Evolutionary conservation across 2,888 invertebrate species (phyloP).

Genomic region (Pasiphila rectangulata): DNA sequence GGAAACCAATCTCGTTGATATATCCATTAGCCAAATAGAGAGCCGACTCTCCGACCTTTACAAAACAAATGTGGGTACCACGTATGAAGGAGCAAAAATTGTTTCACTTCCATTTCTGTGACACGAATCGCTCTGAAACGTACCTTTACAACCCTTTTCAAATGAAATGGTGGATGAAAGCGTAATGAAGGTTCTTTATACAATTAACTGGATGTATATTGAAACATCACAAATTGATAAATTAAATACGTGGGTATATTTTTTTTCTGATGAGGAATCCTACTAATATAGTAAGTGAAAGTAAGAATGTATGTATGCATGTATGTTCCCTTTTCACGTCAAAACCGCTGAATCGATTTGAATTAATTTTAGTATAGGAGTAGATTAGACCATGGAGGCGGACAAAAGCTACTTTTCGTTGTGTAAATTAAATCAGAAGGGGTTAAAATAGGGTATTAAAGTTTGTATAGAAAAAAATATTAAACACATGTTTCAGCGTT

Average conservation of each 20-base stretch:
- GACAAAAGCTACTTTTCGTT: no score
- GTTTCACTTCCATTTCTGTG: slow-evolving; percentile 46
- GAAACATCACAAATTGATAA: slow-evolving; percentile 21
- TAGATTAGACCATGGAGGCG: no score
- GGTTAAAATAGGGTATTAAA: no score
- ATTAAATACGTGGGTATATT: slow-evolving; percentile 7
- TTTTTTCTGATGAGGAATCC: slow-evolving; percentile 2
- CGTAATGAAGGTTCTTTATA: slow-evolving; percentile 36
- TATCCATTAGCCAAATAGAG: slow-evolving; percentile 67
- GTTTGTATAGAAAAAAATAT: no score
- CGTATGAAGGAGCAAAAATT: slow-evolving; percentile 47
- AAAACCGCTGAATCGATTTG: no score
- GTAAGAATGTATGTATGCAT: background rate
- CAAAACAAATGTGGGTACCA: slow-evolving; percentile 49
- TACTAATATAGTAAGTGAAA: no score
- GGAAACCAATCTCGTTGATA: slow-evolving; percentile 63
- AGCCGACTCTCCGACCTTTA: slow-evolving; percentile 44
- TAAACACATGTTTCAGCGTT: no score
- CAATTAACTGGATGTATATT: slow-evolving; percentile 26
- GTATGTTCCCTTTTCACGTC: no score
- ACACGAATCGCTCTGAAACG: slow-evolving; percentile 33
- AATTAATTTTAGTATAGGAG: no score
- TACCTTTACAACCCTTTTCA: slow-evolving; percentile 36
- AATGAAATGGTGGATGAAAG: slow-evolving; percentile 38
- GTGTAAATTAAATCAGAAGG: background rate